These are phyloP conservation scores for Caenorhabditis zanzibari DNA, from an alignment of 2,888 invertebrate genomes.

Conservation along the genomic window DNA sequence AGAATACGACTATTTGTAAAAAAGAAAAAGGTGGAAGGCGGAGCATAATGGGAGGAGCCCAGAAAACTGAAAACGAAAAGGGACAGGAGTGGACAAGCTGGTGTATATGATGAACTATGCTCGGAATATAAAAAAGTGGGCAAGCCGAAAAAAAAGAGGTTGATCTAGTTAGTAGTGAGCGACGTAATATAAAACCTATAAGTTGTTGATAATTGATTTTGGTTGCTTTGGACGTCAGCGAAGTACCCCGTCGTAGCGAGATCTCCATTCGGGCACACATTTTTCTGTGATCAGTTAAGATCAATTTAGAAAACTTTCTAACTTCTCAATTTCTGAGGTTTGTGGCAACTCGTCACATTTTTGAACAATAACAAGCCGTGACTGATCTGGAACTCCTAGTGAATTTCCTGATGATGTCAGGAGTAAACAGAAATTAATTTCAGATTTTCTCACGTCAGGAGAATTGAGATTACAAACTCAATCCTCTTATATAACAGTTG, in stretches of 20 bases:
- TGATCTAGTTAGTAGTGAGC: conserved; percentile 6
- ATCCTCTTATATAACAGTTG: conserved; percentile 25
- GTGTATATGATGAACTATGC: conserved; percentile 23
- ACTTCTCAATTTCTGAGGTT: conserved; percentile 1
- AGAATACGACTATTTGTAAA: background rate
- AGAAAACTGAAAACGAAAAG: background rate
- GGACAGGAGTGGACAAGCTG: background rate
- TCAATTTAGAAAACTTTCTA: background rate
- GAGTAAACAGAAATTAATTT: conserved; percentile 15
- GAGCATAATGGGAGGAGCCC: conserved; percentile 23
- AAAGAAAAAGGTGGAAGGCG: conserved; percentile 1
- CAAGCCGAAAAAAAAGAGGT: conserved; percentile 19
- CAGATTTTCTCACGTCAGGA: conserved; percentile 23
- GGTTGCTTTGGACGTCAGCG: conserved; percentile 37
- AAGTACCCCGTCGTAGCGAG: conserved; percentile 8
- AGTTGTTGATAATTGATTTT: conserved; percentile 40
- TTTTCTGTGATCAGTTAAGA: conserved; percentile 15
- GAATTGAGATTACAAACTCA: background rate
- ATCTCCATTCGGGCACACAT: conserved; percentile 3
- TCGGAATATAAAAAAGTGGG: conserved; percentile 11
- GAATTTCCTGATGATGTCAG: conserved; percentile 8
- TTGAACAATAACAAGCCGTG: background rate
- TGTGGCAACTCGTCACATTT: background rate
- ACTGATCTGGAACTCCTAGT: conserved; percentile 8
- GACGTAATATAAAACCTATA: conserved; percentile 25